Evolutionary conservation across 2,888 invertebrate species (phyloP).

Genomic region (Clostera curtula): DNA sequence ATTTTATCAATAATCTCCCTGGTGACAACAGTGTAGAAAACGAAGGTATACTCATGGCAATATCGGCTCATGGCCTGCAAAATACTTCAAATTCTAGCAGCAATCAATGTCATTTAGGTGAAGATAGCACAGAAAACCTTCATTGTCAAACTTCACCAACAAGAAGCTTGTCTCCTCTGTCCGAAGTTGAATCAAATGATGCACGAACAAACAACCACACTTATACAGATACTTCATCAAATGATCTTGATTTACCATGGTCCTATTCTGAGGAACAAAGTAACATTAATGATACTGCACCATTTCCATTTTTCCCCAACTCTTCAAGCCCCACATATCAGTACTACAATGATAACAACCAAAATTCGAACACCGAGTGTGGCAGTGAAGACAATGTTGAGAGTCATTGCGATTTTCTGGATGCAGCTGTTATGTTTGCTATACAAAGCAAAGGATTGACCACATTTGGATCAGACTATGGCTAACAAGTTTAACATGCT

Average conservation of each 20-base stretch:
- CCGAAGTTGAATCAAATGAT: conserved; percentile 32
- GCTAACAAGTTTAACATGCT: too few relatives aligned
- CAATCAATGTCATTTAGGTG: conserved; percentile 15
- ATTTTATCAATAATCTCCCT: conserved; percentile 71
- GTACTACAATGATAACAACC: conserved; percentile 30
- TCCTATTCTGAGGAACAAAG: conserved; percentile 23
- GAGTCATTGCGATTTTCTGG: conserved; percentile 76
- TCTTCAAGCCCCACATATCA: conserved; percentile 30
- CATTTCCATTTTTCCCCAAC: conserved; percentile 35
- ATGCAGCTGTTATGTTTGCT: conserved; percentile 83
- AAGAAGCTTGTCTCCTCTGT: conserved; percentile 29
- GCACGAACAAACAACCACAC: conserved; percentile 20
- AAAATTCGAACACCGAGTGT: conserved; percentile 19
- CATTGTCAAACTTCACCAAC: conserved; percentile 26
- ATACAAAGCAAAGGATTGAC: conserved; percentile 83
- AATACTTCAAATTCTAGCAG: conserved; percentile 40
- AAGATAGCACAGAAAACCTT: conserved; percentile 15
- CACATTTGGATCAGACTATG: conserved; percentile 61
- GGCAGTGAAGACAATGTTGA: conserved; percentile 30
- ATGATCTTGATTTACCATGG: conserved; percentile 37
- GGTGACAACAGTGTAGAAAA: conserved; percentile 78
- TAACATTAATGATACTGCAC: conserved; percentile 25
- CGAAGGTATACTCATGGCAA: conserved; percentile 83
- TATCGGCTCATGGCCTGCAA: conserved; percentile 80
- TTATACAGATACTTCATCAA: conserved; percentile 24